These are phyloP conservation scores for Formica exsecta DNA, from an alignment of 1,140 invertebrate genomes.

Conservation along the genomic window DNA sequence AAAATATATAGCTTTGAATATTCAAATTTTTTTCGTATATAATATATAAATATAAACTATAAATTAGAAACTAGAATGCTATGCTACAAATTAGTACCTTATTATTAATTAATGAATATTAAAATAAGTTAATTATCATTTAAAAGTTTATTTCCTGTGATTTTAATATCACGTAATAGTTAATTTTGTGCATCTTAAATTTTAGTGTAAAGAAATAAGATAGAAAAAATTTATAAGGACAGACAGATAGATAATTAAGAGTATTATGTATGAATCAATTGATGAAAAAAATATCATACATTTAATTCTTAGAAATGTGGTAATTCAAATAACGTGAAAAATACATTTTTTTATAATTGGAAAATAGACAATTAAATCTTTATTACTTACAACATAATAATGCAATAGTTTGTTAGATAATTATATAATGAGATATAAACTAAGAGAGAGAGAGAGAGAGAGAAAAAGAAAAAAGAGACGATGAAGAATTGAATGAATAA, in stretches of 20 bases:
- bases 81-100: not conserved
- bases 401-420: not conserved
- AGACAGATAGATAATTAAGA: not conserved
- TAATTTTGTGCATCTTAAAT: too few species aligned
- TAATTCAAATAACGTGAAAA: not conserved
- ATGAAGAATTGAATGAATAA: not conserved
- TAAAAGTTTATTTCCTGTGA: not conserved
- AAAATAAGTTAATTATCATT: not conserved
- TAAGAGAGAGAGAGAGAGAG: too few species aligned
- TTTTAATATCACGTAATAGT: not conserved
- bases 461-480: too few species aligned
- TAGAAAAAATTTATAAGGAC: not conserved
- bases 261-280: not conserved
- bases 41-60: not conserved
- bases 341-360: not conserved
- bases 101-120: slow-evolving; percentile 1
- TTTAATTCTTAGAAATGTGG: not conserved
- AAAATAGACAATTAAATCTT: not conserved
- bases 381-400: not conserved
- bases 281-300: not conserved
- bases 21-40: not conserved
- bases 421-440: not conserved
- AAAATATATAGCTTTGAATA: not conserved
- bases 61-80: not conserved
- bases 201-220: too few species aligned